Base-by-base conservation (phyloP, 1,140 invertebrate genomes). In the Tigriopus japonicus region DNA sequence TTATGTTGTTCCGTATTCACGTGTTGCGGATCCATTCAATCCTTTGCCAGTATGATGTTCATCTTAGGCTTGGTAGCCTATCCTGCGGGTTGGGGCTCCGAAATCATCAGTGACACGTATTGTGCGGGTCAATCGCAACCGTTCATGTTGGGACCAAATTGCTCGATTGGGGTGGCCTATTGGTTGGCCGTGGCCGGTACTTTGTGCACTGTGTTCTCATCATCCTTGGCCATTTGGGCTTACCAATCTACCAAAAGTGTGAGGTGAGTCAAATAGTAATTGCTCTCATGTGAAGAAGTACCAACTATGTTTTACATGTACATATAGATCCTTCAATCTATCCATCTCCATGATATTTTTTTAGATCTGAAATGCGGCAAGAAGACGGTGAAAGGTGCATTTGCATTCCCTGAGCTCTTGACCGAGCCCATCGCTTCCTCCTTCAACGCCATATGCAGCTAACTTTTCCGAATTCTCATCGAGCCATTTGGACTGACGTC, bases 101-200 rank as follows among this genome's bases (percentile, higher is more conserved):
- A 23, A 15, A 58, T 35, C 15, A 24, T 58, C 40, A 58, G 41
- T 7, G 40, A 58, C 41, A 40, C 24, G 3, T 58, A 58, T 42
- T 58, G 55, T 19, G 42, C 42, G 2, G 58, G 58, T 2, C n/a
- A 51, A 13, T 60, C 58, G 7, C 42, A 60, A 21, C 42, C 58
- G 10, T 60, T 60, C 51, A 21, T 60, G 19, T 15, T 60, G 15
- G 58, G 58, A 60, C 24, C 24, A 13, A 21, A 52, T 15, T 60
- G 58, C 49, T n/a, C 21, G 15, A 60, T 60, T 35, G 58, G 58
- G 21, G 35, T 28, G 17, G 58, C 58, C 12, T 60, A 52, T 23
- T 60, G 58, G 58, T 21, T 60, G 15, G 58, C 58, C 28, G 58
- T 60, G 23, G 58, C 58, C 7, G 58, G 58, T n/a, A 60, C 55